Evolutionary conservation across 1,140 invertebrate genomes (phyloP), one percentile per base, ranked within the genome.

Genomic region (Samia ricini): DNA sequence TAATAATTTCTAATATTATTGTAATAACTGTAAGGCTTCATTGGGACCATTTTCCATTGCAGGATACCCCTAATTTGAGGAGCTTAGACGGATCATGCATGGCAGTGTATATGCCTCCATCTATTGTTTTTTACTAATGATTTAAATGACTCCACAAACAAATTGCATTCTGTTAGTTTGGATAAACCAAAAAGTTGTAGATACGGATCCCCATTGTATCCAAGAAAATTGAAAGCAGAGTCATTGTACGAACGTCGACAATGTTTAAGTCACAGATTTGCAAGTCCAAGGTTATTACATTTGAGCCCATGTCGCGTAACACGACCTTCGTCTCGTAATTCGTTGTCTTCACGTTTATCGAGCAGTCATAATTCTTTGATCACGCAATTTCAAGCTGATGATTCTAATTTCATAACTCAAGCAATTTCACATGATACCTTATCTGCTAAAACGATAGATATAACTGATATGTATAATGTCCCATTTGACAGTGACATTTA

Each of bases 401-500:
- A 96, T 76, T 96, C 95, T 4, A 96, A 93, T 68, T 97, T 97
- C 74, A 97, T 97, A 56, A 96, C 95, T 1, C 95, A 96, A 72
- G 95, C 95, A 18, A 96, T 96, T 91, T 96, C 95, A 0, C 95
- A 96, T 69, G 95, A 96, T 72, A 94, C 95, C 0, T 82, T 96
- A 8, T 93, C 92, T 0, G 91, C 92, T 19, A 90, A 91, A 58
- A 93, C 93, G 5, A 93, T 92, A 66, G 94, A 95, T 66, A 96
- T 96, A 24, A 94, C 94, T 24, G 95, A 96, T 76, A 94, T 96
- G 91, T 96, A 96, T 78, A 96, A 95, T 86, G 95, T 96, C 49
- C 95, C 95, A 49, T 95, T 96, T 68, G 95, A 96, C 69, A 96
- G 95, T 75, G 96, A 97, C 74, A 96, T 96, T 66, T 97, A 97